Conservation (phyloP, 2,113 vertebrate species). For the Podarcis cretensis region DNA sequence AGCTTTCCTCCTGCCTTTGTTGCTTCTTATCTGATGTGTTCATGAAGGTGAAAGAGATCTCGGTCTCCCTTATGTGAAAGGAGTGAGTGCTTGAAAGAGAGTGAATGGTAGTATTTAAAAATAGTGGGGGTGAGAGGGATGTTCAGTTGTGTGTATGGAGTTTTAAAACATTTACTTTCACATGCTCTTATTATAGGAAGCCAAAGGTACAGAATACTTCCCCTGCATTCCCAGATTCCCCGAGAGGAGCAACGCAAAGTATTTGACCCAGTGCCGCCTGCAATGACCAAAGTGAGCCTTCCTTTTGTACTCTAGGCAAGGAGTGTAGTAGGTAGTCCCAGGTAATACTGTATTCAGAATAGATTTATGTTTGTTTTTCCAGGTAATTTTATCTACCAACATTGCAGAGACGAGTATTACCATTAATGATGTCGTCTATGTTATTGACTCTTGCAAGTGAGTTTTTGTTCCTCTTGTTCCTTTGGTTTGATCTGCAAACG, state of each 20-base stretch:
- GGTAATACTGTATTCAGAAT: background rate
- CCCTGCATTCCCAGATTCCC: slow-evolving; percentile 95
- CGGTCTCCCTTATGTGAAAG: background rate
- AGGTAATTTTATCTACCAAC: slow-evolving; percentile 98
- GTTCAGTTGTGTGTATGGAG: background rate
- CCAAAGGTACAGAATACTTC: slow-evolving; percentile 86
- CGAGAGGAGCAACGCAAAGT: slow-evolving; percentile 93
- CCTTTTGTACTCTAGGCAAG: background rate
- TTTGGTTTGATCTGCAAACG: slow-evolving; percentile 7
- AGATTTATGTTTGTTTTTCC: slow-evolving; percentile 30
- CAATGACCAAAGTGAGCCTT: slow-evolving; percentile 84
- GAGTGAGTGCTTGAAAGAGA: background rate
- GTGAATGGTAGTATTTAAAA: background rate
- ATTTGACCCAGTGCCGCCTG: slow-evolving; percentile 88
- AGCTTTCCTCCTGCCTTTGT: background rate
- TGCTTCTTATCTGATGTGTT: background rate
- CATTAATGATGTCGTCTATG: slow-evolving; percentile 97
- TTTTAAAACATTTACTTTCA: background rate
- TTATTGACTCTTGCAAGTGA: slow-evolving; percentile 99
- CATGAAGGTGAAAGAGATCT: background rate
- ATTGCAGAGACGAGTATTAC: slow-evolving; percentile 97
- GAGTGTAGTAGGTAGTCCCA: background rate
- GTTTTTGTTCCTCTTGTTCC: slow-evolving; percentile 64
- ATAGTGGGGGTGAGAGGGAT: background rate
- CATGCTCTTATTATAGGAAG: slow-evolving; percentile 75